Base-by-base conservation (phyloP, 1,140 invertebrate genomes). In the Chironomus tepperi region DNA sequence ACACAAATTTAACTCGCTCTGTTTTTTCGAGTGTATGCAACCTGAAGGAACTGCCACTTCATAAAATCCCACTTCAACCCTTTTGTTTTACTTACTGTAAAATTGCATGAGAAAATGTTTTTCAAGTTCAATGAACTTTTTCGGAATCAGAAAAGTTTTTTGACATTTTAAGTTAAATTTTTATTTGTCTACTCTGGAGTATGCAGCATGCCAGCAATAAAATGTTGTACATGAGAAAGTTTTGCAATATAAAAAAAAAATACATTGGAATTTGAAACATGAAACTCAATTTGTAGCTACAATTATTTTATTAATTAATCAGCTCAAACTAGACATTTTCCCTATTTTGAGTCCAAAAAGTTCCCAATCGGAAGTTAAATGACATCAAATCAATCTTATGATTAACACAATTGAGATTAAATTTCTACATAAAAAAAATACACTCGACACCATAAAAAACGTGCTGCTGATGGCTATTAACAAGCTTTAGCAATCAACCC, bases 391-490 rank as follows among this genome's bases (percentile, higher is more conserved):
- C 47, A 57, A 57, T 57, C 9, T 57, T n/a, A 12, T n/a, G 47
- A 57, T 57, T 57, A 57, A n/a, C 47, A 57, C 47, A 57, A 57
- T 57, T 57, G 47, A 57, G 47, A 57, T 57, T n/a, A n/a, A 57
- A 57, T 57, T 57, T 57, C 47, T n/a, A 47, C n/a, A n/a, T n/a
- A 57, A 57, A 57, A 57, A 57, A 57, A 12, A 57, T 57, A 12
- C 10, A 57, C 47, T 57, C 9, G 47, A 15, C 47, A 57, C 47
- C 47, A 15, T 57, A 57, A 57, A 57, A 57, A 57, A 57, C 12
- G 47, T 57, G 47, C 47, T 57, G 47, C 47, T 57, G 12, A 15
- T 57, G 47, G 47, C 47, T 57, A 57, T 57, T 57, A 12, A 57
- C 47, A 57, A 57, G 47, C 47, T 57, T 8, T 57, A 57, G 47